These are phyloP conservation scores for Amazona guildingii DNA, from an alignment of 2,113 vertebrate genomes.

Conservation along the genomic window DNA sequence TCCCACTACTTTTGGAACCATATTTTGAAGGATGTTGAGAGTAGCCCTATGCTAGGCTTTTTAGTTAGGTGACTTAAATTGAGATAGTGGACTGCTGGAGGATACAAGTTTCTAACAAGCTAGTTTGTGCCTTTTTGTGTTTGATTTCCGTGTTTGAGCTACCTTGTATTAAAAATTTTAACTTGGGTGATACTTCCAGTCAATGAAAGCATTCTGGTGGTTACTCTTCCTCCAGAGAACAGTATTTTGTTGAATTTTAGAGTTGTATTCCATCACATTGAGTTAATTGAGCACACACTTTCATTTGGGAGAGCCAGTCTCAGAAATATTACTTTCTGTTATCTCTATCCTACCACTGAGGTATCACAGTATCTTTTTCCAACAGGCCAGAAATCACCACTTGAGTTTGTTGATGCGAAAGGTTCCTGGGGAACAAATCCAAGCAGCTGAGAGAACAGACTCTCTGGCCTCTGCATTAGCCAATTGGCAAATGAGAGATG, in stretches of 20 bases:
- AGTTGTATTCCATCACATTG: background rate
- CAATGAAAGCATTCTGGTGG: background rate
- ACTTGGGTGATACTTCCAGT: background rate
- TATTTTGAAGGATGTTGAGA: background rate
- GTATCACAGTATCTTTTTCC: background rate
- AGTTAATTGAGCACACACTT: background rate
- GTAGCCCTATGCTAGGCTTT: background rate
- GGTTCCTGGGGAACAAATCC: background rate
- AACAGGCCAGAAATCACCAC: background rate
- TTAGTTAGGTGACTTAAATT: background rate
- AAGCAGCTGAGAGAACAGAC: background rate
- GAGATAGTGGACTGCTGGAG: background rate
- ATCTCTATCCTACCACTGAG: background rate
- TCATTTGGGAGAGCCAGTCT: background rate
- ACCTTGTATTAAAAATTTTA: background rate
- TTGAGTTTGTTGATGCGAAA: background rate
- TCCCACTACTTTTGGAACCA: background rate
- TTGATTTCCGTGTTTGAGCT: background rate
- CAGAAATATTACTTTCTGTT: background rate
- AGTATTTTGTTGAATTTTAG: conserved; percentile 5
- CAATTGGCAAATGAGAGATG: background rate
- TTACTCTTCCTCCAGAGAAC: background rate
- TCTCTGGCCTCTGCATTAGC: background rate
- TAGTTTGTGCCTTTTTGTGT: background rate
- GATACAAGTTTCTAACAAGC: background rate